Evolutionary conservation across 2,113 vertebrate species (phyloP).

Genomic region (Chaenogobius annularis): DNA sequence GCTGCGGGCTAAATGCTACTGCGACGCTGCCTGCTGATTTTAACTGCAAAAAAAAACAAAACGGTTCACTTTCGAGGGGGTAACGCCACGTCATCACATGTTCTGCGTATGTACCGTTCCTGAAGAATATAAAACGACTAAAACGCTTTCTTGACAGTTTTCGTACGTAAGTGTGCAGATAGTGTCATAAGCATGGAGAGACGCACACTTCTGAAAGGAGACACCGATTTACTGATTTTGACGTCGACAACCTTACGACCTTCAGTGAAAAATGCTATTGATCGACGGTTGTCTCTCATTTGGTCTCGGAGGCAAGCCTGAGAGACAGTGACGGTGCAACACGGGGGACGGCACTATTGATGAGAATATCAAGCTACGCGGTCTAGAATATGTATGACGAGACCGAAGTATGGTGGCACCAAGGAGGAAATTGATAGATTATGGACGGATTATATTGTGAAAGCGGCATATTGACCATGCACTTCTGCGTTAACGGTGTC

Average conservation of each 20-base stretch:
- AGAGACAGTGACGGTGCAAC: slow-evolving; percentile 13
- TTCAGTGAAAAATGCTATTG: slow-evolving; percentile 1
- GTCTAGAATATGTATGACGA: background rate
- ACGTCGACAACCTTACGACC: background rate
- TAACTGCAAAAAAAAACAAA: no score
- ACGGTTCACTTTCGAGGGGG: no score
- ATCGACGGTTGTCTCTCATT: slow-evolving; percentile 2
- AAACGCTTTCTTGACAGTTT: no score
- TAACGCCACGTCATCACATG: no score
- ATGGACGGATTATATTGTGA: no score
- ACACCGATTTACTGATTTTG: slow-evolving; percentile 1
- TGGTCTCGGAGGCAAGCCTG: slow-evolving; percentile 6
- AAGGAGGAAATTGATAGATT: no score
- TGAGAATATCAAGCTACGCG: background rate
- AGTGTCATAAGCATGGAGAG: background rate
- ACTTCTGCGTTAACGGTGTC: no score
- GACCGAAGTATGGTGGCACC: background rate
- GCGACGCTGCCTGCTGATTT: no score
- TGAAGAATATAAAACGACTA: no score
- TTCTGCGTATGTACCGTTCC: no score
- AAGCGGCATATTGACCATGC: no score
- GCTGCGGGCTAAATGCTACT: no score
- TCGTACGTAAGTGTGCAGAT: background rate
- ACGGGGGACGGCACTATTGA: slow-evolving; percentile 6
- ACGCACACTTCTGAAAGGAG: background rate